Evolutionary conservation across 2,888 invertebrate species (phyloP).

Genomic region (Tribolium freemani): DNA sequence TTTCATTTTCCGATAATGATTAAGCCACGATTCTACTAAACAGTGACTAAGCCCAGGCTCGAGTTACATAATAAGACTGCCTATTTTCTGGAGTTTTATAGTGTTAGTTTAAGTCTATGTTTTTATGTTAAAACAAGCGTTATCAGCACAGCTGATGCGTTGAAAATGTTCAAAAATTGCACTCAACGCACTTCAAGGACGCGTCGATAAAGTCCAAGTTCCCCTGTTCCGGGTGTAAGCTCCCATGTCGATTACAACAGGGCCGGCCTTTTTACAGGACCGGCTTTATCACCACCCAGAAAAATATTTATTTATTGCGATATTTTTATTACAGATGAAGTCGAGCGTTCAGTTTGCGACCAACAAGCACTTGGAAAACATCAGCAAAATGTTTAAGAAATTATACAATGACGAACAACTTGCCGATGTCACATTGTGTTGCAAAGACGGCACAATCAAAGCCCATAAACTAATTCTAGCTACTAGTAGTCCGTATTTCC

Average conservation of each 20-base stretch:
- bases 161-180: conserved; percentile 14
- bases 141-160: conserved; percentile 8
- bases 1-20: not conserved
- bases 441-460: conserved; percentile 79
- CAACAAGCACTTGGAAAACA: conserved; percentile 80
- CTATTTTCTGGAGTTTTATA: not conserved
- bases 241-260: conserved; percentile 29
- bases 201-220: conserved; percentile 14
- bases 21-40: not conserved
- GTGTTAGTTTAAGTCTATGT: too few relatives aligned
- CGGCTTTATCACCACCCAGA: too few relatives aligned
- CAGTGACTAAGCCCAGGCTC: too few relatives aligned
- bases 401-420: conserved; percentile 79
- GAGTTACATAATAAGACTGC: not conserved
- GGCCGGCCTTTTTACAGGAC: conserved; percentile 6
- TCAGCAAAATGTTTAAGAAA: conserved; percentile 78
- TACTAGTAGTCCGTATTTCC: conserved; percentile 83
- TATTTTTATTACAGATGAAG: conserved; percentile 45
- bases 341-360: conserved; percentile 45
- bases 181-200: conserved; percentile 24
- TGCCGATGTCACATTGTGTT: conserved; percentile 80
- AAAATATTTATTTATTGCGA: too few relatives aligned
- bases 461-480: conserved; percentile 82
- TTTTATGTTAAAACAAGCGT: not conserved
- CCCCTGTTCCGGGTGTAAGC: not conserved